A percentile compares a stretch with the other conserved stretches of the same genome.
Conservation (phyloP, 2,113 vertebrate species). For the Toxotes jaculatrix region DNA sequence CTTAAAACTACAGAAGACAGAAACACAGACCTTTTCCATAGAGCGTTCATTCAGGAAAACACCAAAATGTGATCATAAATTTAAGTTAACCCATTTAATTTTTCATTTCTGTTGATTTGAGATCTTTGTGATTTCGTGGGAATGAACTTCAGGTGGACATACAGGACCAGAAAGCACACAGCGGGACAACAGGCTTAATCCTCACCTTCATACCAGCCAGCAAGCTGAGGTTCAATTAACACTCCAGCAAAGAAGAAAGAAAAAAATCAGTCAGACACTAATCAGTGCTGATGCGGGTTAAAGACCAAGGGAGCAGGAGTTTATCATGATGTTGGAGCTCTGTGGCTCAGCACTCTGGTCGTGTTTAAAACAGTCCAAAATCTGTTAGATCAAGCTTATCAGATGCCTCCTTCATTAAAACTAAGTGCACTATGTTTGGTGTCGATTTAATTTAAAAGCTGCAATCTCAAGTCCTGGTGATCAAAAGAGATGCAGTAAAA, state of each 20-base stretch:
- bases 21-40: background rate
- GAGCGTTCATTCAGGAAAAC: background rate
- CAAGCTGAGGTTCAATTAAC: slow-evolving; percentile 57
- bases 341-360: background rate
- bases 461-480: slow-evolving; percentile 56
- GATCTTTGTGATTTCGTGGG: slow-evolving; percentile 48
- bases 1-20: slow-evolving; percentile 9
- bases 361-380: slow-evolving; percentile 17
- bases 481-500: slow-evolving; percentile 69
- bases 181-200: slow-evolving; percentile 65
- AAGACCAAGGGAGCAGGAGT: slow-evolving; percentile 51
- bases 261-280: slow-evolving; percentile 24
- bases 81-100: background rate
- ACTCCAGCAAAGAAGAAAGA: slow-evolving; percentile 39
- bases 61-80: background rate
- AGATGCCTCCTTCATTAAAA: slow-evolving; percentile 64
- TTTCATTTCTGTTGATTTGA: slow-evolving; percentile 11
- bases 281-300: slow-evolving; percentile 50
- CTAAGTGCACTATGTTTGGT: slow-evolving; percentile 49
- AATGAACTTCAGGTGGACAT: slow-evolving; percentile 48
- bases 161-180: slow-evolving; percentile 49
- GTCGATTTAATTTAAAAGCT: slow-evolving; percentile 65
- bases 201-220: slow-evolving; percentile 53
- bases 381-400: slow-evolving; percentile 63
- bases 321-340: slow-evolving; percentile 27